Percentiles rank a stretch among this genome's conserved stretches.
Evolutionary conservation across 2,797 vertebrate species (phyloP).

Genomic region (Sebastes reedi): DNA sequence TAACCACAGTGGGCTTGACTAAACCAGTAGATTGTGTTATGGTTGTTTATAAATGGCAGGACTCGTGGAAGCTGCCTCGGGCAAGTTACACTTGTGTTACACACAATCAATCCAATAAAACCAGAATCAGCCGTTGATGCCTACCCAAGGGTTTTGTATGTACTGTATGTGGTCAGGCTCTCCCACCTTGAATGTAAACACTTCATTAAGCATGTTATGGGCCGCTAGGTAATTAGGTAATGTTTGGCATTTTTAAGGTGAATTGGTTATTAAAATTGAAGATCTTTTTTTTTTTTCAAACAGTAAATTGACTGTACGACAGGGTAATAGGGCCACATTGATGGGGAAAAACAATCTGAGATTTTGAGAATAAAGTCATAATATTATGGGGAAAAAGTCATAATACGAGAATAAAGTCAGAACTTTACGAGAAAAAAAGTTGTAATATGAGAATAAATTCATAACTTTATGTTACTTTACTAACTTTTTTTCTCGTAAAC

Average conservation of each 20-base stretch:
- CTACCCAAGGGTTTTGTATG: neutral
- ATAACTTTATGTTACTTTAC: too few species aligned
- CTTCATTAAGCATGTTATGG: neutral
- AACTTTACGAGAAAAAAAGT: too few species aligned
- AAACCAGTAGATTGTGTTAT: neutral
- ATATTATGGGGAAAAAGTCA: too few species aligned
- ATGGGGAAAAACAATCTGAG: too few species aligned
- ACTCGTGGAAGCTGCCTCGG: neutral
- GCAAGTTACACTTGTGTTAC: neutral
- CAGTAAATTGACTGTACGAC: neutral
- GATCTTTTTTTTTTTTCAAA: neutral
- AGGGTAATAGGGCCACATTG: neutral
- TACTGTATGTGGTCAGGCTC: neutral
- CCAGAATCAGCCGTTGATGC: too few species aligned
- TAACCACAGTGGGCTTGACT: neutral
- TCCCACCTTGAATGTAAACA: neutral
- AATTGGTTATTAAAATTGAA: neutral
- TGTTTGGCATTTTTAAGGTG: neutral
- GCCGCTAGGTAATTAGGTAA: neutral
- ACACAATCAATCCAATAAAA: neutral
- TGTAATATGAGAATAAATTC: too few species aligned
- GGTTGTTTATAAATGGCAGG: neutral
- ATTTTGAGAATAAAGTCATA: too few species aligned
- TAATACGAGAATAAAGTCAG: too few species aligned
- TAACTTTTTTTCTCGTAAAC: too few species aligned